Evolutionary conservation across 1,140 invertebrate species (phyloP), one percentile per base, ranked within the genome.

Genomic region (Vanessa tameamea): DNA sequence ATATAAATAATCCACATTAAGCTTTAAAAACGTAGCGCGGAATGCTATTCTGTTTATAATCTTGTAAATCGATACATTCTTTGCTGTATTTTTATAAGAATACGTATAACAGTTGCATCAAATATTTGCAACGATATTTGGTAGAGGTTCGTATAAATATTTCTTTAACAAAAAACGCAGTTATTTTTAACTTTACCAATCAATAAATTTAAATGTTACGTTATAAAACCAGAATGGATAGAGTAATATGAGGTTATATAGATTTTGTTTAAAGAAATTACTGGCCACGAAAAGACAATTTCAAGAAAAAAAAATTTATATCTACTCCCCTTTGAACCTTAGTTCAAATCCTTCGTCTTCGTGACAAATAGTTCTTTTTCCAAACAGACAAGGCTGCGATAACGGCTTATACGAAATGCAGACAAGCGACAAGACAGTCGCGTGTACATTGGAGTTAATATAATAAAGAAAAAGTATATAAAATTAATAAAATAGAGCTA

Each of bases 361-460:
- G 82, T 84, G 82, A 89, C 83, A 83, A 89, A 89, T 86, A 83
- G 82, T 80, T 78, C 76, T 83, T 85, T 82, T 81, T 83, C 78
- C 53, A 70, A 77, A 50, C 70, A 84, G 83, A 86, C 84, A 83
- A 79, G 78, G 67, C 75, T 65, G 73, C 82, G 85, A 87, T 88
- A 89, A 83, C 85, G 82, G 76, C 82, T 85, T 86, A 83, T 26
- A 50, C 16, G 13, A 37, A 69, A 15, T 51, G 59, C 68, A 75
- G 55, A 71, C 73, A 53, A 16, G 11, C 64, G 66, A 69, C 72
- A 69, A 43, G 48, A 64, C 15, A 31, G 23, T 67, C 23, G 20
- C 23, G 23, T 47, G 2, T 64, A 47, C 6, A 63, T 63, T 26
- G 23, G 6, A 43, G 12, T 9, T 5, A 5, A 9, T 9, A 43